A percentile compares a stretch with the other conserved stretches of the same genome.
phyloP scores from a whole-genome alignment of 2,797 vertebrate genomes.

The Leucoraja ocellata region DNA sequence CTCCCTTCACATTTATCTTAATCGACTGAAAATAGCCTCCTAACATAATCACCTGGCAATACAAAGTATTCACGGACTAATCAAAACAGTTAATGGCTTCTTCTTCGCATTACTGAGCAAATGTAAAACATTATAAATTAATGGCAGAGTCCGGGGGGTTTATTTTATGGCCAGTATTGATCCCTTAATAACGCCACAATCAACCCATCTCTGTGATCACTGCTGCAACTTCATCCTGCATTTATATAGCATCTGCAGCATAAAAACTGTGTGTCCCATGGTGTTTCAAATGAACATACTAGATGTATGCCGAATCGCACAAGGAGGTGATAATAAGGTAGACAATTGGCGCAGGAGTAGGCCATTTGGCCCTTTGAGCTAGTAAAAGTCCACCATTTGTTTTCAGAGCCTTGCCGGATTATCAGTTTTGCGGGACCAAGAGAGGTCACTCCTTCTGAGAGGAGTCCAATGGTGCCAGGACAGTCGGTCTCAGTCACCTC shows the following conservation, averaged over 20 bases:
- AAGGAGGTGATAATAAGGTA: background rate
- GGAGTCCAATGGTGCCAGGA: too few relatives aligned
- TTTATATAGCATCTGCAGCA: background rate
- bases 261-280: background rate
- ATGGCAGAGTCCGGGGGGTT: background rate
- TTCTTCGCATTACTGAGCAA: conserved; percentile 13
- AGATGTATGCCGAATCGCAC: background rate
- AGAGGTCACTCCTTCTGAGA: too few relatives aligned
- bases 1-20: conserved; percentile 6
- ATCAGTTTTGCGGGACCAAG: too few relatives aligned
- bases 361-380: too few relatives aligned
- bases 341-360: too few relatives aligned
- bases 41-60: background rate
- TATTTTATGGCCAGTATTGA: background rate
- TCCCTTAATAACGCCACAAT: background rate
- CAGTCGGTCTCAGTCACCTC: too few relatives aligned
- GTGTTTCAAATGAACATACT: background rate
- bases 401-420: too few relatives aligned
- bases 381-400: too few relatives aligned
- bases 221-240: background rate
- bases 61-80: background rate
- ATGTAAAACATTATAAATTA: conserved; percentile 20
- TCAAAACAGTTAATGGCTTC: conserved; percentile 11
- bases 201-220: background rate
- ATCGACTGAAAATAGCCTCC: background rate